Percentiles rank a stretch among this genome's conserved stretches.
Conservation (phyloP, 1,140 invertebrate genomes). For the Apis cerana region DNA sequence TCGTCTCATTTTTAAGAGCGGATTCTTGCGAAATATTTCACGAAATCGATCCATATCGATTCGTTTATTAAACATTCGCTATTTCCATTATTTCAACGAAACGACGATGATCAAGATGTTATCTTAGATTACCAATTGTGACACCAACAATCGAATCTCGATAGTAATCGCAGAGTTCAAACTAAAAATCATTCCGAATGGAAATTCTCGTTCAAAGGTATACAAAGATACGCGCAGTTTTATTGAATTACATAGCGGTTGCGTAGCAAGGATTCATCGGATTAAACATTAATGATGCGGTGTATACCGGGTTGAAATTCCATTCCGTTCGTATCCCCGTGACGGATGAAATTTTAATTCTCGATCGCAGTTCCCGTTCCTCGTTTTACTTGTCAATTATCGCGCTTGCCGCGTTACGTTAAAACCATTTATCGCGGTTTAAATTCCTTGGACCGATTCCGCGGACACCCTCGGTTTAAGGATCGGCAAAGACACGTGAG, state of each 20-base stretch:
- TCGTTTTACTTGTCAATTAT: slow-evolving; percentile 7
- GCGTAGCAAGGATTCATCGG: not conserved
- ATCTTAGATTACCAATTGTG: no score
- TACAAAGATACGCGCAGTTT: not conserved
- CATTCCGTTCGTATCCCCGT: not conserved
- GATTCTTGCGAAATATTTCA: not conserved
- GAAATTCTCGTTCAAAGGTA: not conserved
- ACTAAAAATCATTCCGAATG: not conserved
- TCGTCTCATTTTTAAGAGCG: not conserved
- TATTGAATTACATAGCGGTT: not conserved
- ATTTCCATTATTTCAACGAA: not conserved
- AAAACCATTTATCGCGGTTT: not conserved
- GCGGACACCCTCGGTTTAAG: no score
- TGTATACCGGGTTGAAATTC: not conserved
- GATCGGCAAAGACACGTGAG: no score
- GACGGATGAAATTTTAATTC: slow-evolving; percentile 18
- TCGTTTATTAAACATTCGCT: not conserved
- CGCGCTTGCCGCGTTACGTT: not conserved
- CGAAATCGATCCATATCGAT: not conserved
- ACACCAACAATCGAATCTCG: no score
- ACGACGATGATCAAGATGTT: no score
- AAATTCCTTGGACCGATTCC: no score
- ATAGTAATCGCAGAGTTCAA: not conserved
- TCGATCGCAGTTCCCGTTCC: not conserved
- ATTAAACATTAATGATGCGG: not conserved